Evolutionary conservation across 2,888 invertebrate genomes (phyloP).

Genomic region (Lasioglossum figueresi): DNA sequence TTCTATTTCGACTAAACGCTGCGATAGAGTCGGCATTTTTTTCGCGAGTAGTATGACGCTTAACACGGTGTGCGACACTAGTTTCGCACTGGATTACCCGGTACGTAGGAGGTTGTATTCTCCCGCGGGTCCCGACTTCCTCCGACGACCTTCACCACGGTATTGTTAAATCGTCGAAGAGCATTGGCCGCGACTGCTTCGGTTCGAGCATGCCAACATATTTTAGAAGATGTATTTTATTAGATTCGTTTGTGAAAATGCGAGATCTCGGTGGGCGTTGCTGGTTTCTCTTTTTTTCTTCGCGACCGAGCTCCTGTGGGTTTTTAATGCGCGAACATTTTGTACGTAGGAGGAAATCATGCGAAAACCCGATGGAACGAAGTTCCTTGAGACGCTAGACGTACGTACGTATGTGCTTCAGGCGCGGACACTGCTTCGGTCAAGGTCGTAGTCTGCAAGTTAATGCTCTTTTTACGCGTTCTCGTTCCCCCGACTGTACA

Average conservation of each 20-base stretch:
- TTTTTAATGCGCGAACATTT: neutral
- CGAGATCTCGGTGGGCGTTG: neutral
- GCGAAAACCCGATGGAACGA: constrained; percentile 40
- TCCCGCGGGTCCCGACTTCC: constrained; percentile 68
- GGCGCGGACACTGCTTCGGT: constrained; percentile 80
- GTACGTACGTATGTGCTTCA: constrained; percentile 70
- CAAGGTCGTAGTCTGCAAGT: constrained; percentile 80
- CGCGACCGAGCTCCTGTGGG: neutral
- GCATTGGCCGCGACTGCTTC: constrained; percentile 52
- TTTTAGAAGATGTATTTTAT: neutral
- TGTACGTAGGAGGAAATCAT: neutral
- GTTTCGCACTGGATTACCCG: constrained; percentile 65
- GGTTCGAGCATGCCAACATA: neutral
- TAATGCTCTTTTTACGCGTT: constrained; percentile 79
- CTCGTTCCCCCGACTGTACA: constrained; percentile 72
- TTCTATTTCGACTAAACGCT: neutral
- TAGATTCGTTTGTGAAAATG: neutral
- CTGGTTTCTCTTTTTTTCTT: neutral
- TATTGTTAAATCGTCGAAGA: constrained; percentile 65
- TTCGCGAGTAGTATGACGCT: neutral
- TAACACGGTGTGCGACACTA: constrained; percentile 11
- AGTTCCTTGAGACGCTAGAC: constrained; percentile 69
- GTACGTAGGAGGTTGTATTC: constrained; percentile 69
- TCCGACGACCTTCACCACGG: constrained; percentile 68
- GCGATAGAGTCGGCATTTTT: neutral